Base-by-base conservation (phyloP, 2,797 vertebrate genomes). In the Rhinoraja longicauda region DNA sequence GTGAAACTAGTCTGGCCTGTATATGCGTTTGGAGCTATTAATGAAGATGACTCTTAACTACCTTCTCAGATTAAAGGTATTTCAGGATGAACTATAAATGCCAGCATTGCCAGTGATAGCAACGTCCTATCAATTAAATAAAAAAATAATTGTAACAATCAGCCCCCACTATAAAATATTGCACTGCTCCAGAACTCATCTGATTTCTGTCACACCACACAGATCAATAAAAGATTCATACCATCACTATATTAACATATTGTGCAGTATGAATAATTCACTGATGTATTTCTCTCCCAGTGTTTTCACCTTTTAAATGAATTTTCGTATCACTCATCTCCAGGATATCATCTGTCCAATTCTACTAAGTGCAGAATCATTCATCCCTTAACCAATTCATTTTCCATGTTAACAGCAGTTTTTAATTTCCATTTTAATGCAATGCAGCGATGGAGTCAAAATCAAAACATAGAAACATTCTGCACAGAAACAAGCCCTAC, bases 301-400 rank as follows among this genome's bases (percentile, higher is more conserved):
- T 92, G 15, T 39, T 92, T 72, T 53, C 70, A 92, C 90, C 13
- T 92, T 72, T 91, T 45, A 91, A 53, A 72, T 70, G 36, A 72
- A 91, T 17, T 39, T 91, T 91, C 36, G 39, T 72, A 91, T 72
- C 88, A 72, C 39, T n/a, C 12, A 4, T 92, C 70, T 39, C 86
- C 29, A 45, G 67, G 21, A 9, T 72, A 57, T 92, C 39, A 70
- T 92, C 26, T 75, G 36, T n/a, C 62, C 70, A 92, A 1, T 19
- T 57, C 26, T 53, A 24, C 70, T 6, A 73, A 17, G 36, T 92
- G 10, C 36, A 73, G 19, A 70, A 70, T 91, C 24, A 91, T 39
- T 75, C 70, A 73, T 39, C 26, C 84, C 17, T 53, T 92, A 92
- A 73, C 75, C 21, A 53, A 73, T 92, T 72, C 24, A 73, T 39